Conservation (phyloP, 2,888 invertebrate species). For the Tachina lurida region DNA sequence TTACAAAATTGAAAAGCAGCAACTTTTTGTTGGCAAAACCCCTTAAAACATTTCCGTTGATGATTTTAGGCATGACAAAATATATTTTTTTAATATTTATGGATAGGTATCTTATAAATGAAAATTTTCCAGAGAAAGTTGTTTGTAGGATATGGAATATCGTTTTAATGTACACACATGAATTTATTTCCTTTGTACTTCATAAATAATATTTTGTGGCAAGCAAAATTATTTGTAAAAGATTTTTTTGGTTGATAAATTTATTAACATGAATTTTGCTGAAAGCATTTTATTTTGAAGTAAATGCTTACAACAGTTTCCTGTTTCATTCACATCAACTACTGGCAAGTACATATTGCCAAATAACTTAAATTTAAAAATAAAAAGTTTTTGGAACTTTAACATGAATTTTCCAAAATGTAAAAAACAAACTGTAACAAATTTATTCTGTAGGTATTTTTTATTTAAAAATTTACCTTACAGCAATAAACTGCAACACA, state of each 20-base stretch:
- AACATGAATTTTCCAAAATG: too few relatives aligned
- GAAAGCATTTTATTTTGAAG: background rate
- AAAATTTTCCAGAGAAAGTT: background rate
- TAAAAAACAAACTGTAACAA: too few relatives aligned
- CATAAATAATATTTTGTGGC: slow-evolving; percentile 3
- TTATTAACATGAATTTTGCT: background rate
- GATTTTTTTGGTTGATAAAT: background rate
- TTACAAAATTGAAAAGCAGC: slow-evolving; percentile 14
- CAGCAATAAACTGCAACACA: too few relatives aligned
- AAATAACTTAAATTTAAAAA: too few relatives aligned
- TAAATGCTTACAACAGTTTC: too few relatives aligned
- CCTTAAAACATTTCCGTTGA: slow-evolving; percentile 9
- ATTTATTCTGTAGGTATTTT: too few relatives aligned
- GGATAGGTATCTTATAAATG: background rate
- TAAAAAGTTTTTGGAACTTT: too few relatives aligned
- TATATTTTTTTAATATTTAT: background rate
- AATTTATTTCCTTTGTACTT: background rate
- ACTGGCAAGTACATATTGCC: too few relatives aligned
- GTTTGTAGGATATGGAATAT: background rate
- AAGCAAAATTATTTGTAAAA: background rate
- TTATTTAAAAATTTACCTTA: too few relatives aligned
- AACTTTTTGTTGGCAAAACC: slow-evolving; percentile 1
- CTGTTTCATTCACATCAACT: too few relatives aligned
- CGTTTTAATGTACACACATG: background rate
- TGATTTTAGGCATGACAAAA: slow-evolving; percentile 6